A percentile compares a stretch with the other conserved stretches of the same genome.
Evolutionary conservation across 2,888 invertebrate genomes (phyloP).

Genomic region (Cheilosia vernalis): DNA sequence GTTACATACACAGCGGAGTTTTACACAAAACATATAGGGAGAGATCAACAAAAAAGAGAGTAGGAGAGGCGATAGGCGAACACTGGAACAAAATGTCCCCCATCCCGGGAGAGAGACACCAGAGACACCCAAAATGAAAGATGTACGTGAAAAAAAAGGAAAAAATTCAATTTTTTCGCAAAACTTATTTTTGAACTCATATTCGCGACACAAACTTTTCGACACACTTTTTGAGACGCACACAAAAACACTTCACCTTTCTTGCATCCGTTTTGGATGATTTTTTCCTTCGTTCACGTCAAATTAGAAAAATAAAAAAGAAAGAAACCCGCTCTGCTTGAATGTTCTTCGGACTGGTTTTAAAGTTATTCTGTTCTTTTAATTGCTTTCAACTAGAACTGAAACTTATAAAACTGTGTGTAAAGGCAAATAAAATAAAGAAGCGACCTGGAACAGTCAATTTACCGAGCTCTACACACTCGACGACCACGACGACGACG

Average conservation of each 20-base stretch:
- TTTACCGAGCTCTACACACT: slow-evolving; percentile 71
- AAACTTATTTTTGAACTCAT: slow-evolving; percentile 17
- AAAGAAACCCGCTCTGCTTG: background rate
- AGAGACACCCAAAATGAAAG: slow-evolving; percentile 34
- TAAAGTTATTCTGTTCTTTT: background rate
- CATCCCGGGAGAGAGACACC: slow-evolving; percentile 62
- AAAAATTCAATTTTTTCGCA: slow-evolving; percentile 37
- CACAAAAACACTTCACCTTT: slow-evolving; percentile 18
- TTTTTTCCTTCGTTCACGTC: slow-evolving; percentile 11
- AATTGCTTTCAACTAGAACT: slow-evolving; percentile 5
- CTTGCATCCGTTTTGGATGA: background rate
- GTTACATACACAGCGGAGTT: slow-evolving; percentile 49
- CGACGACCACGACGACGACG: slow-evolving; percentile 65
- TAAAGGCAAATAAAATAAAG: slow-evolving; percentile 56
- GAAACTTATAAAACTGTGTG: slow-evolving; percentile 9
- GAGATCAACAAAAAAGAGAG: slow-evolving; percentile 15
- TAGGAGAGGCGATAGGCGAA: slow-evolving; percentile 46
- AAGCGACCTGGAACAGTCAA: slow-evolving; percentile 60
- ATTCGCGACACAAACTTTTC: background rate
- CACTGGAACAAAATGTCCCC: slow-evolving; percentile 44
- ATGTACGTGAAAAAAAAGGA: background rate
- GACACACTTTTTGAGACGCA: too few species aligned
- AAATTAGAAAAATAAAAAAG: background rate
- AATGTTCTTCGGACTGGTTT: background rate
- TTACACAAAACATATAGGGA: slow-evolving; percentile 14